These are phyloP conservation scores for Sanderia malayensis DNA, from an alignment of 30 jellyfish, hydroid and myxozoan species.

Conservation along the genomic window DNA sequence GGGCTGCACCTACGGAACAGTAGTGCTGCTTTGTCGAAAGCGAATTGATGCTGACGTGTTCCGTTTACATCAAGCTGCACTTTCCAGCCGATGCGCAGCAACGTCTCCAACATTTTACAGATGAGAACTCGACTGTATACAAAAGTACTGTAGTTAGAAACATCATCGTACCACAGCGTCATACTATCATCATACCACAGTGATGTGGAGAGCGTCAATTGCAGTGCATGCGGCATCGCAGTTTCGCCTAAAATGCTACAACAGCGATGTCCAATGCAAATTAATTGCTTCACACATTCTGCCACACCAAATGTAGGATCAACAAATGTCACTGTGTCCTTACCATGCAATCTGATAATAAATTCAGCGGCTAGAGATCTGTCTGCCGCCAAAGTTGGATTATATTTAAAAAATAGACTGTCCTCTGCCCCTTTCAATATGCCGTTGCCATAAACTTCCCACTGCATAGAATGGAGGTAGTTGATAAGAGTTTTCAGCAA, in stretches of 20 bases:
- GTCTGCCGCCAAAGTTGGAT: conserved; percentile 21
- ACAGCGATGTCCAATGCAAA: conserved; percentile 5
- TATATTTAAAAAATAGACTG: conserved; percentile 42
- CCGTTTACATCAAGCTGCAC: conserved; percentile 30
- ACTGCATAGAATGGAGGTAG: conserved; percentile 13
- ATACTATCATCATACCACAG: conserved; percentile 59
- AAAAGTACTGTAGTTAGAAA: too few relatives aligned
- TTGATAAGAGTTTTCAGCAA: conserved; percentile 37
- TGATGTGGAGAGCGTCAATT: conserved; percentile 41
- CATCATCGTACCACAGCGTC: too few relatives aligned
- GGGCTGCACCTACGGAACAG: conserved; percentile 43
- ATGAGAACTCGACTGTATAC: conserved; percentile 34
- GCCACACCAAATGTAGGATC: conserved; percentile 40
- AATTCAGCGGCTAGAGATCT: conserved; percentile 45
- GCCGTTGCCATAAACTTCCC: conserved; percentile 48
- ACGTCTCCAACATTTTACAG: conserved; percentile 39
- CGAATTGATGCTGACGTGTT: conserved; percentile 6
- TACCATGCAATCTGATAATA: conserved; percentile 42
- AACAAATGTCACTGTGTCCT: conserved; percentile 56
- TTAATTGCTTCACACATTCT: conserved; percentile 2
- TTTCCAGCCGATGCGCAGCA: conserved; percentile 50
- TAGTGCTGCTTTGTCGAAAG: conserved; percentile 31
- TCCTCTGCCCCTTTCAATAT: conserved; percentile 34
- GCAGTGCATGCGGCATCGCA: conserved; percentile 2
- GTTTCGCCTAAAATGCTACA: conserved; percentile 31